Evolutionary conservation across 2,888 invertebrate genomes (phyloP), one percentile per base, ranked within the genome.

Genomic region (Drosophila dives): DNA sequence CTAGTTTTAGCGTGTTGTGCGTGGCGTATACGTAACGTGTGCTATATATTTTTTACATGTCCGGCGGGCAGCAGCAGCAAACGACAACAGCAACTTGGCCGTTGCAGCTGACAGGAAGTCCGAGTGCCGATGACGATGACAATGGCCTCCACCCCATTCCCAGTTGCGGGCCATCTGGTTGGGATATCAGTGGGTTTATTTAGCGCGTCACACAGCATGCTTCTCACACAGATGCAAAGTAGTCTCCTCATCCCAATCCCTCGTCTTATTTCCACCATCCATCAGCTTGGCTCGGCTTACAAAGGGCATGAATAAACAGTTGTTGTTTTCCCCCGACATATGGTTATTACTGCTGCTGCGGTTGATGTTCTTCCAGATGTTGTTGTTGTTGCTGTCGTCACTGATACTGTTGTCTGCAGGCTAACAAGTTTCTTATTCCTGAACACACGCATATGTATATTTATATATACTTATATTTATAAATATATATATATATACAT

Each of bases 371-470:
- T 45, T 45, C 45, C 23, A 15, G 45, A 8, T 72, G 45, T 48
- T 60, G 51, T 54, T 58, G 45, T 61, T 60, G 51, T 54, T 58
- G 45, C 58, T 54, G 38, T 77, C 61, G 74, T 64, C 73, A 79
- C 75, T 68, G 75, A 71, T 81, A 68, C 61, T 68, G 82, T 82
- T 82, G 77, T 77, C 62, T 68, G 64, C 49, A 59, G 65, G 77
- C 82, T 80, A 84, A 83, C 83, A 86, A 75, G 82, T 80, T 86
- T 86, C 86, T 83, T 84, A 80, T 86, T 84, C 85, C 82, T 72
- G 40, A 77, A 72, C 68, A 69, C n/a, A 77, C 23, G 51, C 40
- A 33, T 32, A 29, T 32, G 20, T 23, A 32, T 26, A 26, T 20
- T 33, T 49, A 60, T 23, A 26, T 17, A 45, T 26, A 54, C n/a